These are phyloP conservation scores for Venustoraphidia nigricollis DNA, from an alignment of 2,888 invertebrate genomes.

Conservation along the genomic window DNA sequence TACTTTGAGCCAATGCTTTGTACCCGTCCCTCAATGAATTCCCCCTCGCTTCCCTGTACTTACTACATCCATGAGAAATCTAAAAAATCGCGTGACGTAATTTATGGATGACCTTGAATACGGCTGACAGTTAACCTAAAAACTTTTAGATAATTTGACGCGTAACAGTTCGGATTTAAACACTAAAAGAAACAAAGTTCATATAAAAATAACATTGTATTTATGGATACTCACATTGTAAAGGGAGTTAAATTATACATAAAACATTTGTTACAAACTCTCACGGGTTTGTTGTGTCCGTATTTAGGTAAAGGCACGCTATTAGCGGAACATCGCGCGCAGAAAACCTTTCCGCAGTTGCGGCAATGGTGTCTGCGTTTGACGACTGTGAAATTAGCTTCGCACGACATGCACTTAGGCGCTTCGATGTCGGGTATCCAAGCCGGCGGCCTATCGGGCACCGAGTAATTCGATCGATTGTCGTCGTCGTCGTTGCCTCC, in stretches of 20 bases:
- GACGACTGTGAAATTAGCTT: slow-evolving; percentile 84
- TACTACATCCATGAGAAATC: too few species aligned
- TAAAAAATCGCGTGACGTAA: too few species aligned
- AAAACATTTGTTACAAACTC: slow-evolving; percentile 85
- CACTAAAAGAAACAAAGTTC: too few species aligned
- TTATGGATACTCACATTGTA: slow-evolving; percentile 24
- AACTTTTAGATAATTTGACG: too few species aligned
- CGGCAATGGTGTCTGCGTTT: slow-evolving; percentile 91
- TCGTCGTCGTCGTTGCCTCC: neutral
- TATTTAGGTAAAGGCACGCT: slow-evolving; percentile 85
- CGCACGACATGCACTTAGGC: slow-evolving; percentile 85
- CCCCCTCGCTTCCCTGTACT: too few species aligned
- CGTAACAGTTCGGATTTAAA: too few species aligned
- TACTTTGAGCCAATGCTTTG: too few species aligned
- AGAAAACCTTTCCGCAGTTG: slow-evolving; percentile 94
- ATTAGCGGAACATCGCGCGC: slow-evolving; percentile 85
- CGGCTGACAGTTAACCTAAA: too few species aligned
- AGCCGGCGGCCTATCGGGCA: slow-evolving; percentile 47
- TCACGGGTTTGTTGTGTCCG: slow-evolving; percentile 82
- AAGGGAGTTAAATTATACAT: slow-evolving; percentile 53
- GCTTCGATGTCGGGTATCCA: slow-evolving; percentile 95
- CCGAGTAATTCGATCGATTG: slow-evolving; percentile 12
- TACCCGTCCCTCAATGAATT: too few species aligned
- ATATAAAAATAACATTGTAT: too few species aligned
- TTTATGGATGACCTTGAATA: too few species aligned